These are phyloP conservation scores for Cromileptes altivelis DNA, from an alignment of 2,113 vertebrate species.

Conservation along the genomic window DNA sequence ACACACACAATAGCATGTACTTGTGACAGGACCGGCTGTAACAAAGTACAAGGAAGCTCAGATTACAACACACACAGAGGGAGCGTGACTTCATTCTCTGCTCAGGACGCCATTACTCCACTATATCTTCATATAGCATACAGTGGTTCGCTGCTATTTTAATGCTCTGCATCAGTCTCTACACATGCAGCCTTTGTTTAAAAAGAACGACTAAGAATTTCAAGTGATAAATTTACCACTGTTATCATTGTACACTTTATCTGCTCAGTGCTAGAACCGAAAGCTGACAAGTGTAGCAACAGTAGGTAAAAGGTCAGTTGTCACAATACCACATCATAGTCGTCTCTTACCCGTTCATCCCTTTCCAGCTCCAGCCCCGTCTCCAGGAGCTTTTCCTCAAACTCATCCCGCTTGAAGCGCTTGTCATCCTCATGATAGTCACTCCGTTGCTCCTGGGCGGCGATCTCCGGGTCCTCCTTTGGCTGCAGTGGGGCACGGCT, in stretches of 20 bases:
- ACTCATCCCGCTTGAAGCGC: constrained; percentile 90
- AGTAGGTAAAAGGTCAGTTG: background rate
- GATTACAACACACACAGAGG: no score
- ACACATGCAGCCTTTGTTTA: background rate
- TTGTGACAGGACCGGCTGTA: no score
- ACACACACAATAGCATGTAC: no score
- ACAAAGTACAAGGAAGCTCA: no score
- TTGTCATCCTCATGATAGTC: constrained; percentile 92
- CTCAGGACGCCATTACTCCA: no score
- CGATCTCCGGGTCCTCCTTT: constrained; percentile 82
- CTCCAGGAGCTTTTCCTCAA: constrained; percentile 92
- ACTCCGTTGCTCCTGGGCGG: constrained; percentile 76
- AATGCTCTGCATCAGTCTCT: no score
- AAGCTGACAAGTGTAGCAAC: background rate
- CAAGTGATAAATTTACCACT: no score
- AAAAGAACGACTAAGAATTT: background rate
- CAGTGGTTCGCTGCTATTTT: no score
- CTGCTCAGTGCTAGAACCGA: background rate
- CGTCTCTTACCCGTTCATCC: constrained; percentile 88
- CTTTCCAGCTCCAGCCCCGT: constrained; percentile 94
- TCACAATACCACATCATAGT: background rate
- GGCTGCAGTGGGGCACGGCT: constrained; percentile 76
- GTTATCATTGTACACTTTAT: background rate
- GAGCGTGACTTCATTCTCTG: no score
- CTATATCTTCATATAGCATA: no score